These are phyloP conservation scores for Caradrina kadenii DNA, from an alignment of 2,888 invertebrate species.

Conservation along the genomic window DNA sequence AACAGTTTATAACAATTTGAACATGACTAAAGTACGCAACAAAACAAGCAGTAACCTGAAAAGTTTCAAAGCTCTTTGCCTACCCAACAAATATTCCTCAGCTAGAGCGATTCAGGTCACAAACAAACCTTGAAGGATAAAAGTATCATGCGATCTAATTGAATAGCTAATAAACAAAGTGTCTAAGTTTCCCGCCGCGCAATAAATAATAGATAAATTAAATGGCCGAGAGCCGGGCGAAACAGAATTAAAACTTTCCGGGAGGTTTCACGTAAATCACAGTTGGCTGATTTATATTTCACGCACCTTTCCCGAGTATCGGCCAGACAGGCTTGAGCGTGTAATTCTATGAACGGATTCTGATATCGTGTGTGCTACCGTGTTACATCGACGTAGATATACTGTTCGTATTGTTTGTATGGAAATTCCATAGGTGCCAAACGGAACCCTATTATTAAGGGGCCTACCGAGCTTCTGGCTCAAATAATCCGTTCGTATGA, in stretches of 20 bases:
- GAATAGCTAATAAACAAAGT: constrained; percentile 83
- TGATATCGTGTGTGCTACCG: constrained; percentile 48
- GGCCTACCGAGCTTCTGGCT: too few species aligned
- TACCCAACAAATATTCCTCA: constrained; percentile 24
- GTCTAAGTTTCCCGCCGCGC: constrained; percentile 77
- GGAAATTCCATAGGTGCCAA: background rate
- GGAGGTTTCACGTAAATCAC: constrained; percentile 85
- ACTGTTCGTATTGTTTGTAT: constrained; percentile 10
- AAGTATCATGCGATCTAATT: constrained; percentile 75
- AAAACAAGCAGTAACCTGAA: constrained; percentile 9
- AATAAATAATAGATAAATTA: constrained; percentile 87
- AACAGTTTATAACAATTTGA: background rate
- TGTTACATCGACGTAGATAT: constrained; percentile 21
- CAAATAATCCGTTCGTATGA: too few species aligned
- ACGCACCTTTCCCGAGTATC: constrained; percentile 77
- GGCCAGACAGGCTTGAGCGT: constrained; percentile 55
- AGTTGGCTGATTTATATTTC: constrained; percentile 86
- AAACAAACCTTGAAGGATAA: constrained; percentile 57
- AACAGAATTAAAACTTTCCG: constrained; percentile 87
- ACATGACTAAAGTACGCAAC: background rate
- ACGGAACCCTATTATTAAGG: too few species aligned
- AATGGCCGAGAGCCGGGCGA: constrained; percentile 78
- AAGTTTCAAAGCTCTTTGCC: constrained; percentile 8
- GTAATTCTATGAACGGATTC: constrained; percentile 61
- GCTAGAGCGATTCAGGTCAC: constrained; percentile 20